phyloP scores from a whole-genome alignment of 2,113 vertebrate species.

The Gymnarchus niloticus region DNA sequence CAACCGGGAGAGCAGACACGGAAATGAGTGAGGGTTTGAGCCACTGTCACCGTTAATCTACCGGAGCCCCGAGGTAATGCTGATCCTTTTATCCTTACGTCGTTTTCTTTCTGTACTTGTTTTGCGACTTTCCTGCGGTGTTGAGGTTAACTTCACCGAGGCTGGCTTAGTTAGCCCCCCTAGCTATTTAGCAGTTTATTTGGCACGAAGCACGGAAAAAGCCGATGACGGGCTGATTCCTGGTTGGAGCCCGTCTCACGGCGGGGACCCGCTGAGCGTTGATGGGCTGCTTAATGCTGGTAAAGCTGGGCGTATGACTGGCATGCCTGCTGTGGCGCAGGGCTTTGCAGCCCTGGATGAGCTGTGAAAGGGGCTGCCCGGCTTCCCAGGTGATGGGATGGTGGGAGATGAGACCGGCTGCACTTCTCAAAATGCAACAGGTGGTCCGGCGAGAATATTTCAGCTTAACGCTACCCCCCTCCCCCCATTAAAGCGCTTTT shows the following conservation, averaged over 20 bases:
- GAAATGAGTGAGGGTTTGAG: not conserved
- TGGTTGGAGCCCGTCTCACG: not conserved
- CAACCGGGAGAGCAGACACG: conserved; percentile 20
- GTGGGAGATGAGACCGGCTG: not conserved
- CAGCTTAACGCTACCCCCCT: not conserved
- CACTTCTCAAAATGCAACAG: no score
- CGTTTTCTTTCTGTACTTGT: not conserved
- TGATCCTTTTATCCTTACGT: not conserved
- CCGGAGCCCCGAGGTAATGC: conserved; percentile 48
- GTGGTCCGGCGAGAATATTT: not conserved
- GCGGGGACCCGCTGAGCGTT: not conserved
- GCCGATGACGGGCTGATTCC: not conserved
- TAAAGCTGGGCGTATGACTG: not conserved
- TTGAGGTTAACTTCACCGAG: not conserved
- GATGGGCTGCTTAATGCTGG: not conserved
- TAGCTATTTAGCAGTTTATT: not conserved
- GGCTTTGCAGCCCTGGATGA: not conserved
- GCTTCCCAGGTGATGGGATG: not conserved
- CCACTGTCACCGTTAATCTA: not conserved
- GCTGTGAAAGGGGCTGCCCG: not conserved
- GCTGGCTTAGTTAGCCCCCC: not conserved
- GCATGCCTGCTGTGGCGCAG: not conserved
- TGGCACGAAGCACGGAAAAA: not conserved
- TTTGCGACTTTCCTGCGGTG: not conserved
- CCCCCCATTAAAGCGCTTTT: not conserved